Evolutionary conservation across 2,113 vertebrate genomes (phyloP).

Genomic region (Mobula birostris): DNA sequence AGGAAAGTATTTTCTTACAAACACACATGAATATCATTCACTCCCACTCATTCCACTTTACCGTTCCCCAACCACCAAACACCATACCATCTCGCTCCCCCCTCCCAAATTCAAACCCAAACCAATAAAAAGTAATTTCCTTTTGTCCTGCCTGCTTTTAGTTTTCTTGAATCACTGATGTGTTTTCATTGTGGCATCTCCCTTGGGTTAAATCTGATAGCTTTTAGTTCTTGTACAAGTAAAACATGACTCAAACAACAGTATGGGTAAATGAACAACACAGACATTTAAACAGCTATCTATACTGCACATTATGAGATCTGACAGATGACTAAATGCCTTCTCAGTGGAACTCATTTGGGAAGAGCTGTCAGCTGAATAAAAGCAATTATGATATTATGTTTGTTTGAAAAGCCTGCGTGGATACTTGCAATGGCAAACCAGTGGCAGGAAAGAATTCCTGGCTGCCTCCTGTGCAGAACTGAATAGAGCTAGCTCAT

Average conservation of each 20-base stretch:
- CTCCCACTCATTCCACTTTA: neutral
- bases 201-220: conserved; percentile 73
- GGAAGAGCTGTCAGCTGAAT: conserved; percentile 56
- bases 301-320: conserved; percentile 52
- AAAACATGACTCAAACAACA: conserved; percentile 65
- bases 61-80: neutral
- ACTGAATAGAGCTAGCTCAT: conserved; percentile 36
- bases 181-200: conserved; percentile 59
- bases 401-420: conserved; percentile 58
- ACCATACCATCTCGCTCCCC: too few relatives aligned
- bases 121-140: conserved; percentile 28
- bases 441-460: conserved; percentile 54
- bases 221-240: conserved; percentile 73
- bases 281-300: conserved; percentile 58
- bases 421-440: conserved; percentile 53
- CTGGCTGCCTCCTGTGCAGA: conserved; percentile 46
- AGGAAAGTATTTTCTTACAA: neutral
- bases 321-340: conserved; percentile 66
- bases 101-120: too few relatives aligned
- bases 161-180: conserved; percentile 17
- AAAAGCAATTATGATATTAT: conserved; percentile 59
- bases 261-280: conserved; percentile 71
- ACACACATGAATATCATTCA: neutral
- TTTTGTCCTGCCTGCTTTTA: conserved; percentile 25
- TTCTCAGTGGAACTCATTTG: conserved; percentile 54